Conservation (phyloP, 2,888 invertebrate species). For the Agriopis leucophaearia region DNA sequence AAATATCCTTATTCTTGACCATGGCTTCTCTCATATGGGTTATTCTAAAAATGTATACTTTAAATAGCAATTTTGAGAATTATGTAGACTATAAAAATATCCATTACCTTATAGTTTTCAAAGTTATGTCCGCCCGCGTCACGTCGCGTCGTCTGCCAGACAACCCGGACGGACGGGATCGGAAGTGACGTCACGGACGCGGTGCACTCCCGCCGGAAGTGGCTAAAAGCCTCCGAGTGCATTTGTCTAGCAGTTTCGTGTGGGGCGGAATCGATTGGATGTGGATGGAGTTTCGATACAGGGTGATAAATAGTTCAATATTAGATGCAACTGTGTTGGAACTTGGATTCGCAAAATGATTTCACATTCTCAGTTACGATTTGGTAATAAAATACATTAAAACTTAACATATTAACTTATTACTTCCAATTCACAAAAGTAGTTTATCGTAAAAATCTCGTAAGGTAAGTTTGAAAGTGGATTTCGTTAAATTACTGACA, state of each 20-base stretch:
- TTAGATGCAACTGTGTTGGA: not conserved
- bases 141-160: slow-evolving; percentile 15
- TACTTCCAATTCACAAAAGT: too few relatives aligned
- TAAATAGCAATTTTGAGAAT: too few relatives aligned
- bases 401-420: too few relatives aligned
- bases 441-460: too few relatives aligned
- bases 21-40: too few relatives aligned
- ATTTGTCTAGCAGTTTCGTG: slow-evolving; percentile 68
- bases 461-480: too few relatives aligned
- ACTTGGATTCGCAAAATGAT: not conserved
- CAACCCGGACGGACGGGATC: slow-evolving; percentile 52
- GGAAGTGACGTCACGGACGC: slow-evolving; percentile 75
- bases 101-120: slow-evolving; percentile 9
- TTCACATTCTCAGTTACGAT: too few relatives aligned
- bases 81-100: slow-evolving; percentile 2
- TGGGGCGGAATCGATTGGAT: slow-evolving; percentile 57
- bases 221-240: slow-evolving; percentile 76
- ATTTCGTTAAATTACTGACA: too few relatives aligned
- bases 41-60: too few relatives aligned
- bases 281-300: slow-evolving; percentile 37
- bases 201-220: slow-evolving; percentile 72
- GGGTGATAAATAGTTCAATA: slow-evolving; percentile 2
- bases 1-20: too few relatives aligned
- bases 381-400: too few relatives aligned
- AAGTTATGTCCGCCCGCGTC: slow-evolving; percentile 25